Conservation (phyloP, 1,140 invertebrate genomes). For the Cephus cinctus region DNA sequence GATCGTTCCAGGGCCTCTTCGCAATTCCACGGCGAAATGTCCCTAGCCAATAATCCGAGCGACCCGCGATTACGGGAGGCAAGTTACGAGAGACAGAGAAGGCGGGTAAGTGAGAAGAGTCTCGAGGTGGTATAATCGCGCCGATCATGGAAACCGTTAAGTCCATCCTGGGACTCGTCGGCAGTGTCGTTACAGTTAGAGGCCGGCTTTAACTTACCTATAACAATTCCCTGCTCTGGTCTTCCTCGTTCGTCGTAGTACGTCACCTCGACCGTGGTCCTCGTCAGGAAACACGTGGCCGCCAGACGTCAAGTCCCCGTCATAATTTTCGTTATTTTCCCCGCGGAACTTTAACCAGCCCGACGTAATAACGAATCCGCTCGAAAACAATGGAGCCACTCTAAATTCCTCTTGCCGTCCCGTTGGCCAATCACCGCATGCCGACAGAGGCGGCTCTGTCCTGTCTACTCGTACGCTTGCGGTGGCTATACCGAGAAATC, state of each 20-base stretch:
- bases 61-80: conserved; percentile 19
- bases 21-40: conserved; percentile 18
- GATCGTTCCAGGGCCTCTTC: too few species aligned
- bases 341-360: neutral
- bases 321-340: too few species aligned
- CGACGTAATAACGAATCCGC: conserved; percentile 18
- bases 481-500: conserved; percentile 20
- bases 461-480: conserved; percentile 20
- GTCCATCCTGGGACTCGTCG: too few species aligned
- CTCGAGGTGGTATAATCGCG: conserved; percentile 14
- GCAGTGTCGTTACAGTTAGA: too few species aligned
- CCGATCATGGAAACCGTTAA: too few species aligned
- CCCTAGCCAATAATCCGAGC: conserved; percentile 18
- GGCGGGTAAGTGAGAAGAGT: conserved; percentile 12
- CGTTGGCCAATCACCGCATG: conserved; percentile 21
- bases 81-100: conserved; percentile 20
- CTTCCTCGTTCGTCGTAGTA: conserved; percentile 17
- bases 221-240: conserved; percentile 21
- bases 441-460: conserved; percentile 12
- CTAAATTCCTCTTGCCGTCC: conserved; percentile 29
- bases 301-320: too few species aligned
- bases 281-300: conserved; percentile 1
- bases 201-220: too few species aligned
- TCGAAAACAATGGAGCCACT: conserved; percentile 31
- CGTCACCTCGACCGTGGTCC: conserved; percentile 15